phyloP scores from a whole-genome alignment of 2,113 vertebrate species.

The Sapajus apella region DNA sequence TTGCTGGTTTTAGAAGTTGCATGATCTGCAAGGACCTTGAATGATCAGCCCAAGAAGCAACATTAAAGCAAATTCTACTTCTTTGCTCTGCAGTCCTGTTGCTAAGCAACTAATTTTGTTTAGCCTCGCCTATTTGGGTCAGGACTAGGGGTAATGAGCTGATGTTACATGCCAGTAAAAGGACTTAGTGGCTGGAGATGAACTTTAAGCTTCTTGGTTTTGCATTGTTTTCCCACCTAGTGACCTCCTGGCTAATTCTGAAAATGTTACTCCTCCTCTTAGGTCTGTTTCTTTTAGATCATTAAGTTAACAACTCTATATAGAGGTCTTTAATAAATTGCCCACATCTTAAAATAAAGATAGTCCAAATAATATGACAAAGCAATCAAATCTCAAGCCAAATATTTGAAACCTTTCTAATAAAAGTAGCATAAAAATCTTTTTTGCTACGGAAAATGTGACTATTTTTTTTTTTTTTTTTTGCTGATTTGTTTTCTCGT shows the following conservation, averaged over 20 bases:
- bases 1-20: slow-evolving; percentile 51
- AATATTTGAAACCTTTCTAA: slow-evolving; percentile 15
- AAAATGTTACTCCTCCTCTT: slow-evolving; percentile 6
- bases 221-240: slow-evolving; percentile 36
- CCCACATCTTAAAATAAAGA: neutral
- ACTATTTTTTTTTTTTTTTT: neutral
- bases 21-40: slow-evolving; percentile 48
- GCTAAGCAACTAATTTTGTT: slow-evolving; percentile 71
- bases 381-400: neutral
- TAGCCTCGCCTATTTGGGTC: slow-evolving; percentile 64
- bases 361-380: neutral
- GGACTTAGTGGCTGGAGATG: slow-evolving; percentile 20
- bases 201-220: slow-evolving; percentile 56
- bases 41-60: slow-evolving; percentile 48
- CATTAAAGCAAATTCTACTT: slow-evolving; percentile 54
- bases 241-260: slow-evolving; percentile 38
- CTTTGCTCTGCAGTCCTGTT: slow-evolving; percentile 51
- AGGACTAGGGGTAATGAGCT: slow-evolving; percentile 44
- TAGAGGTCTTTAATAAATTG: neutral
- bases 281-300: slow-evolving; percentile 25
- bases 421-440: neutral
- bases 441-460: neutral
- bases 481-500: slow-evolving; percentile 22
- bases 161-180: slow-evolving; percentile 37
- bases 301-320: slow-evolving; percentile 50